Percentiles rank a stretch among this genome's conserved stretches.
Conservation (phyloP, 2,797 vertebrate genomes). For the Rallus crepitans region DNA sequence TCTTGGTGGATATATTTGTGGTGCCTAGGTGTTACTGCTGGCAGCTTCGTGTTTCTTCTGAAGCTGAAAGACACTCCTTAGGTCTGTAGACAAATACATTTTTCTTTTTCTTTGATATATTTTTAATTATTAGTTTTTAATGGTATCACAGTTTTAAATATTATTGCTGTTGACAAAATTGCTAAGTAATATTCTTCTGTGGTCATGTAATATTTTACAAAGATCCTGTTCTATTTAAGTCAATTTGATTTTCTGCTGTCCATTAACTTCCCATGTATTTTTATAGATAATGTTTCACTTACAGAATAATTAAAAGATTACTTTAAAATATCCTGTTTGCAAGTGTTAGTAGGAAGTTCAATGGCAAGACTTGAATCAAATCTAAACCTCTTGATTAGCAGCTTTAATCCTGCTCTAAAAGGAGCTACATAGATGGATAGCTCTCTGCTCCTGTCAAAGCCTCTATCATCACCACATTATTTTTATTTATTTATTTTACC, state of each 20-base stretch:
- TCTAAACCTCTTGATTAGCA: not conserved
- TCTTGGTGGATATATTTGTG: not conserved
- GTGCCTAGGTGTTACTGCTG: conserved; percentile 13
- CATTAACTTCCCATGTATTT: not conserved
- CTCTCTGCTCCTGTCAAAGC: not conserved
- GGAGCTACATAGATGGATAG: not conserved
- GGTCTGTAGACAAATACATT: not conserved
- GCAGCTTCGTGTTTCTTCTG: conserved; percentile 32
- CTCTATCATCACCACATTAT: not conserved
- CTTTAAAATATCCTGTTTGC: not conserved
- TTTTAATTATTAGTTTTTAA: conserved; percentile 54
- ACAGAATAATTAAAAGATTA: not conserved
- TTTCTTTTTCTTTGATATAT: not conserved
- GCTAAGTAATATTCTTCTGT: conserved; percentile 17
- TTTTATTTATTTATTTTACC: conserved; percentile 10
- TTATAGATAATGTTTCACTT: not conserved
- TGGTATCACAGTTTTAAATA: conserved; percentile 15
- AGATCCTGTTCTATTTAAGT: conserved; percentile 23
- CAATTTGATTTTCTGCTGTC: conserved; percentile 63
- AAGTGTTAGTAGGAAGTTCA: not conserved
- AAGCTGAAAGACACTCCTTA: conserved; percentile 33
- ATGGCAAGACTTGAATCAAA: not conserved
- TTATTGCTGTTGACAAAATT: conserved; percentile 33
- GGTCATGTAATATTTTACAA: not conserved
- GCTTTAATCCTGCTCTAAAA: not conserved